Base-by-base conservation (phyloP, 2,888 invertebrate species). In the Podotricha telesiphe region DNA sequence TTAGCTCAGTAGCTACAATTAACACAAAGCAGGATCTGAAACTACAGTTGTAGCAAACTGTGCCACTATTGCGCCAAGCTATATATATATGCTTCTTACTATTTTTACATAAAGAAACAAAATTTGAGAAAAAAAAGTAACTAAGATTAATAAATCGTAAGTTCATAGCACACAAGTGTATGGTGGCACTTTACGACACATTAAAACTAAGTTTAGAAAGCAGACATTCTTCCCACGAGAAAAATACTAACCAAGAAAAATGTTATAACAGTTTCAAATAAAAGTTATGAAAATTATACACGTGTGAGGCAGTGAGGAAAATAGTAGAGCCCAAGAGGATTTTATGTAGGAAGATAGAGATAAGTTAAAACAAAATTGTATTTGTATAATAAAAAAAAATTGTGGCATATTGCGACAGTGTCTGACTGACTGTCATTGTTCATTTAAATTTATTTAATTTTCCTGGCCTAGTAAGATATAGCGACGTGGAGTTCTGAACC, bases 201-300 rank as follows among this genome's bases (percentile, higher is more conserved):
- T 59, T 59, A 59, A 59, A 59, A 59, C 45, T 45, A 59, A 59
- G 45, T 59, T 59, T 28, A 45, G 59, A 59, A n/a, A 59, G 42
- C 42, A 59, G 28, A 59, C 20, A 45, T 11, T 59, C 59, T 28
- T 22, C 45, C 45, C 45, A 19, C 10, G 45, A 28, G 59, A 59
- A 45, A 42, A 45, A 22, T 59, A 59, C 20, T 59, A 22, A 45
- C 59, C n/a, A 8, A 13, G 17, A 17, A 6, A 47, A 6, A 20
- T 42, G 20, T 22, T 19, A 22, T n/a, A 59, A 22, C 42, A n/a
- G 42, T 59, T 59, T 59, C 22, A 45, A 42, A 58, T 42, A 15
- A 42, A 42, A 45, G 5, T 34, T 34, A 55, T 17, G 53, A 55
- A 55, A 55, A 19, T 48, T 19, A 17, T 17, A 28, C 34, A 28